Evolutionary conservation across 1,140 invertebrate genomes (phyloP), one percentile per base, ranked within the genome.

Genomic region (Caenorhabditis inopinata): DNA sequence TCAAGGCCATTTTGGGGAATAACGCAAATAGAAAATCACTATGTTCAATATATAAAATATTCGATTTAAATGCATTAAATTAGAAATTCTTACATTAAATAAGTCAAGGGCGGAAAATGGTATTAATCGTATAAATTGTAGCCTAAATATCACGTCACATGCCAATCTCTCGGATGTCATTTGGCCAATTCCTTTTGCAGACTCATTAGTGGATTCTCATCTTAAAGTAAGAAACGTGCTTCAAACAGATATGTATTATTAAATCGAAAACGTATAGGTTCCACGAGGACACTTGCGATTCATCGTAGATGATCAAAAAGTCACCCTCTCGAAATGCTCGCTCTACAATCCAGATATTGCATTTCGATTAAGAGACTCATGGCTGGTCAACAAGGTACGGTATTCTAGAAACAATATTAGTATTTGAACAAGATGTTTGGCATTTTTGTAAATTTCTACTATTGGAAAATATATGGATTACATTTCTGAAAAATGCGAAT

Each of bases 171-270:
- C 80, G 11, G 47, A 76, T 5, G 48, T 81, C 11, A 58, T 76
- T 18, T 81, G 80, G 80, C 80, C 80, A 7, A 29, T 81, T 23
- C 48, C 77, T 9, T 32, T 81, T 18, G 38, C 46, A 9, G 80
- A 81, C 38, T 48, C 81, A n/a, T 32, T 68, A 2, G 74, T 81
- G 9, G 74, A 81, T 35, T 42, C 75, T 1, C 45, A 58, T 76
- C 32, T 81, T 4, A 35, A 81, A 48, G 79, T 79, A n/a, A n/a
- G n/a, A n/a, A n/a, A n/a, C n/a, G n/a, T n/a, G n/a, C n/a, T n/a
- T n/a, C n/a, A 53, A 14, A 62, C 6, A 46, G 18, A 47, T n/a
- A 5, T 47, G 4, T 4, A 47, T 7, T 47, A 7, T 18, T 5
- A 47, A 47, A 47, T 47, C 18, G 16, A 47, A 47, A 18, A n/a